Evolutionary conservation across 1,140 invertebrate species (phyloP).

Genomic region (Caerostris extrusa): DNA sequence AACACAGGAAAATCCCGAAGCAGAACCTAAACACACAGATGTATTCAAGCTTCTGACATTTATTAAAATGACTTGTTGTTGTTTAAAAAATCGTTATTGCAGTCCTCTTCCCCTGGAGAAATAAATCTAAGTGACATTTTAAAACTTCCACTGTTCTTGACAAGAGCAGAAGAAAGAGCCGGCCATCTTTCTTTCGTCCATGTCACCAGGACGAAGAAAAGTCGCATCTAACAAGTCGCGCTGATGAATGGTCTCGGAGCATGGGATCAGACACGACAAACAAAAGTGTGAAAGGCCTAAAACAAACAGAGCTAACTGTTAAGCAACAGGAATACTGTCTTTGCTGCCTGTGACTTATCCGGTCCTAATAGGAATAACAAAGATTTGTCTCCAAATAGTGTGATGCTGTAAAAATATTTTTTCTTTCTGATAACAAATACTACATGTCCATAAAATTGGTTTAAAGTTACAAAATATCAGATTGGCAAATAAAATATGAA

Average conservation of each 20-base stretch:
- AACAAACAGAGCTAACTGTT: not conserved
- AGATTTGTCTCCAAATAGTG: too few relatives aligned
- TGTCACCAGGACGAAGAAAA: not conserved
- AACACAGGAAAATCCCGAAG: too few relatives aligned
- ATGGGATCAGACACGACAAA: not conserved
- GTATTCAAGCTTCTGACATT: not conserved
- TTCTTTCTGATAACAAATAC: too few relatives aligned
- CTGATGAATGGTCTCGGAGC: not conserved
- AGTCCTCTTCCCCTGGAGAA: not conserved
- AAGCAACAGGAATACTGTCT: not conserved
- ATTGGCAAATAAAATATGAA: too few relatives aligned
- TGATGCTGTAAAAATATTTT: too few relatives aligned
- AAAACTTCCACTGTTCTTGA: conserved; percentile 11
- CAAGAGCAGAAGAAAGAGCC: not conserved
- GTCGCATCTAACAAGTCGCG: not conserved
- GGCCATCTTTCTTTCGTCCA: not conserved
- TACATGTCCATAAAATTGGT: too few relatives aligned
- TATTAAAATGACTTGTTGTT: not conserved
- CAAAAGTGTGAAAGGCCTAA: not conserved
- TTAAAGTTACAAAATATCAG: too few relatives aligned
- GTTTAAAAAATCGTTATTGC: conserved; percentile 4
- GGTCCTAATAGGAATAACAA: too few relatives aligned
- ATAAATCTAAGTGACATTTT: not conserved
- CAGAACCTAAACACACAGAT: too few relatives aligned
- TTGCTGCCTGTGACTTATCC: not conserved